These are phyloP conservation scores for Chelonus insularis DNA, from an alignment of 1,140 invertebrate species.

Conservation along the genomic window DNA sequence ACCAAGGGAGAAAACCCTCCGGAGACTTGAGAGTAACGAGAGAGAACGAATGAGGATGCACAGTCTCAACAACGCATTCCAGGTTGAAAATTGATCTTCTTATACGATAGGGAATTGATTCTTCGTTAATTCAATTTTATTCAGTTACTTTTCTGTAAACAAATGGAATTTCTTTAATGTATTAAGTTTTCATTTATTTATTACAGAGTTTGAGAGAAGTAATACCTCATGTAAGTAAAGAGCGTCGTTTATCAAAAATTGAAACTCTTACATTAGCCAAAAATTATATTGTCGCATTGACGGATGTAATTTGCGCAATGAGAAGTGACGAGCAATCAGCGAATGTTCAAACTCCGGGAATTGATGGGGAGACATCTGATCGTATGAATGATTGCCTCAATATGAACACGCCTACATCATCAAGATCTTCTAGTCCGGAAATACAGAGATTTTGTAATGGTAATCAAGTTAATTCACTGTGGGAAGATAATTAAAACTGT, in stretches of 20 bases:
- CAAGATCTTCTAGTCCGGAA: constrained; percentile 40
- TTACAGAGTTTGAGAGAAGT: constrained; percentile 83
- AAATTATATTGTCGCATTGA: constrained; percentile 92
- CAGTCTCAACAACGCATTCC: constrained; percentile 88
- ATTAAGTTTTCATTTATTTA: constrained; percentile 33
- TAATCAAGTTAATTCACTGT: constrained; percentile 13
- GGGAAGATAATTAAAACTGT: constrained; percentile 14
- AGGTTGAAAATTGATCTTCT: constrained; percentile 61
- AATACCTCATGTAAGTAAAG: constrained; percentile 89
- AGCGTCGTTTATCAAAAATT: constrained; percentile 84
- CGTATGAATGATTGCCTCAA: constrained; percentile 29
- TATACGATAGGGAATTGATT: neutral
- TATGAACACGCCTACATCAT: constrained; percentile 38
- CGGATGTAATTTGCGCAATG: constrained; percentile 82
- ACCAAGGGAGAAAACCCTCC: constrained; percentile 75
- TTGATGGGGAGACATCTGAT: constrained; percentile 26
- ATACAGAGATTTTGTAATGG: constrained; percentile 27
- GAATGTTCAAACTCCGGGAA: constrained; percentile 28
- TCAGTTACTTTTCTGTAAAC: neutral
- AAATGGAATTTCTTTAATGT: neutral
- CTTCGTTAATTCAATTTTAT: neutral
- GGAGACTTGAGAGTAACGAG: constrained; percentile 88
- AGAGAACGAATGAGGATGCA: constrained; percentile 92
- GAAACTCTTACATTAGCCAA: constrained; percentile 89
- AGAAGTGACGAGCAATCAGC: constrained; percentile 59